phyloP scores from a whole-genome alignment of 2,797 vertebrate species.

The Phalanger gymnotis region DNA sequence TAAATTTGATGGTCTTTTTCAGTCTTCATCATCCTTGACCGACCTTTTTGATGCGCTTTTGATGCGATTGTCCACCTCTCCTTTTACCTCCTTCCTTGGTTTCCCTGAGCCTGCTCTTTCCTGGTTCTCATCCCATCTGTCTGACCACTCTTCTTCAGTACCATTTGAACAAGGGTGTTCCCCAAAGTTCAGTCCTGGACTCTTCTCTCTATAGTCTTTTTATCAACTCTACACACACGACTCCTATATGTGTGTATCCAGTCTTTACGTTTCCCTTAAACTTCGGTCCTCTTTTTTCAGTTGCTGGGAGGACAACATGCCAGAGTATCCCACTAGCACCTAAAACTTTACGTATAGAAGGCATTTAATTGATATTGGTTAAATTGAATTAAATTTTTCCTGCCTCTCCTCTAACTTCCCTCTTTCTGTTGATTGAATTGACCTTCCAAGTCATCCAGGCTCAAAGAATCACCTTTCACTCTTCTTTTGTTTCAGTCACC shows the following conservation, averaged over 20 bases:
- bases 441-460: not conserved
- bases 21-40: not conserved
- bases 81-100: not conserved
- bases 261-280: not conserved
- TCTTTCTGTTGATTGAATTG: not conserved
- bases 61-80: not conserved
- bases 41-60: too few species aligned
- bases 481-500: not conserved
- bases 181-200: not conserved
- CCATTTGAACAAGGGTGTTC: not conserved
- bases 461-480: not conserved
- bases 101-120: not conserved
- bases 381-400: not conserved
- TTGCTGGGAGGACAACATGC: not conserved
- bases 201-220: not conserved
- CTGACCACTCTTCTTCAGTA: not conserved
- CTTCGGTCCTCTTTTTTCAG: not conserved
- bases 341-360: not conserved
- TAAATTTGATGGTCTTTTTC: not conserved
- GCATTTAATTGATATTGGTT: not conserved
- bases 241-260: not conserved
- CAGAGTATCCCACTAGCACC: not conserved
- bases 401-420: not conserved
- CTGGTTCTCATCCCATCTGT: not conserved
- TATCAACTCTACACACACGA: not conserved